Conservation (phyloP, 2,113 vertebrate species). For the Bucco capensis region DNA sequence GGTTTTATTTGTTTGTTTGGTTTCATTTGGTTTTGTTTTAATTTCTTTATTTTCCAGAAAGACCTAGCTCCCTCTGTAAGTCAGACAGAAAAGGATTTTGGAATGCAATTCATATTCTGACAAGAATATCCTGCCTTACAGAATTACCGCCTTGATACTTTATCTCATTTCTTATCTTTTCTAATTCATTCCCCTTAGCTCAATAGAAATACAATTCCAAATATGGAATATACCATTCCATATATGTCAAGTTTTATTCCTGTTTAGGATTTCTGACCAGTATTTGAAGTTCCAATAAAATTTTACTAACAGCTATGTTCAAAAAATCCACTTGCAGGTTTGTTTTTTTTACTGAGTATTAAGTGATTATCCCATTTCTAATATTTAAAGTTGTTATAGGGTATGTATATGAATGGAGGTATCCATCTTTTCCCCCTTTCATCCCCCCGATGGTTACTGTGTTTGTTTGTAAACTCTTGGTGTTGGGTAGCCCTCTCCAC, state of each 20-base stretch:
- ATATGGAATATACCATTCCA: neutral
- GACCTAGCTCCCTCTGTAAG: rapidly evolving
- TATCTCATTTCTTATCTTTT: neutral
- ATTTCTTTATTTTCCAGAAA: neutral
- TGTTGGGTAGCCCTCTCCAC: too few species aligned
- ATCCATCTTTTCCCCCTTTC: too few species aligned
- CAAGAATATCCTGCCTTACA: neutral
- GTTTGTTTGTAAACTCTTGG: too few species aligned
- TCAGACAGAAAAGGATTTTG: neutral
- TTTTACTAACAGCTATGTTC: neutral
- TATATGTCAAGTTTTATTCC: neutral
- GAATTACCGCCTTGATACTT: neutral
- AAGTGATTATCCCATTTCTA: neutral
- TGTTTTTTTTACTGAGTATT: neutral
- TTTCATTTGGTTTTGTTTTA: rapidly evolving
- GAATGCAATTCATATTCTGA: neutral
- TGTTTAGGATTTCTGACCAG: neutral
- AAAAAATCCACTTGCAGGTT: neutral
- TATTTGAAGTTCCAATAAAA: neutral
- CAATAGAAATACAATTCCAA: neutral
- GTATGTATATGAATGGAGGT: too few species aligned
- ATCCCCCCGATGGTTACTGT: too few species aligned
- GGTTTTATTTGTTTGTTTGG: too few species aligned
- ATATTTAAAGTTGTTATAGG: neutral
- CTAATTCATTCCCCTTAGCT: neutral